Evolutionary conservation across 1,140 invertebrate genomes (phyloP).

Genomic region (Holcopasites calliopsidis): DNA sequence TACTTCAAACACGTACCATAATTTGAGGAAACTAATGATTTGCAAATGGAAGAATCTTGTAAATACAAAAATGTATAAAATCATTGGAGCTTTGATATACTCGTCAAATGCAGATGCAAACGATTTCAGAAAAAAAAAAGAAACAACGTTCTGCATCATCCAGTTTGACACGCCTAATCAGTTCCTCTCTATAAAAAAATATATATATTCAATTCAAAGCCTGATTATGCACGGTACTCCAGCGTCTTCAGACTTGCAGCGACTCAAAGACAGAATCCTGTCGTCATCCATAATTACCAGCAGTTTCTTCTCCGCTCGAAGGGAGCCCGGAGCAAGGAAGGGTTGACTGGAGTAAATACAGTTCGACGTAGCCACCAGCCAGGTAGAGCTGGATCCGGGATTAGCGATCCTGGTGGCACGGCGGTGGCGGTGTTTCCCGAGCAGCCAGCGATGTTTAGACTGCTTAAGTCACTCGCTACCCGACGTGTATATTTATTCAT

Average conservation of each 20-base stretch:
- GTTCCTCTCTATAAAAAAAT: no score
- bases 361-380: neutral
- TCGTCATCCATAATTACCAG: conserved; percentile 7
- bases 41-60: no score
- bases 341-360: neutral
- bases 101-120: no score
- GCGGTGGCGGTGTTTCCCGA: conserved; percentile 26
- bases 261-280: neutral
- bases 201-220: no score
- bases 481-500: conserved; percentile 69
- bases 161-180: no score
- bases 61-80: no score
- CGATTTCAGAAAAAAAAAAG: no score
- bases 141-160: no score
- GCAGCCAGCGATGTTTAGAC: conserved; percentile 57
- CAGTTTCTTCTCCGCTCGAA: neutral
- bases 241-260: neutral
- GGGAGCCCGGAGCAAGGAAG: neutral
- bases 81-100: no score
- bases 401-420: conserved; percentile 1
- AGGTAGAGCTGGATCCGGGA: conserved; percentile 21
- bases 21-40: no score
- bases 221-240: neutral
- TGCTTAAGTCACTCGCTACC: conserved; percentile 60
- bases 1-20: no score